These are phyloP conservation scores for Aphidoletes aphidimyza DNA, from an alignment of 2,888 invertebrate genomes.

Conservation along the genomic window DNA sequence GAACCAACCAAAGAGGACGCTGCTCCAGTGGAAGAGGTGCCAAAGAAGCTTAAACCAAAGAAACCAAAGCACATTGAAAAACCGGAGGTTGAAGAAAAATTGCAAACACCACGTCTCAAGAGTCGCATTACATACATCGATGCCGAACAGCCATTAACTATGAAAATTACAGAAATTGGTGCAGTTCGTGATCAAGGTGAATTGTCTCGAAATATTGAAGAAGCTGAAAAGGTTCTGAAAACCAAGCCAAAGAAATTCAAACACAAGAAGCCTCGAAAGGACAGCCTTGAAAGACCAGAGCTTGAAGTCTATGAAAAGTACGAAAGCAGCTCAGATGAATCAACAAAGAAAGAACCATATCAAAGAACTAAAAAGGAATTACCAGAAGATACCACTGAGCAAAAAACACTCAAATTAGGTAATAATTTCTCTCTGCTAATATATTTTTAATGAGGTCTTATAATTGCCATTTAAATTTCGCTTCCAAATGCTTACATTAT, in stretches of 20 bases:
- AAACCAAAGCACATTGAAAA: conserved; percentile 61
- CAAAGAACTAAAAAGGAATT: conserved; percentile 56
- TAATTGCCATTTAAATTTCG: no score
- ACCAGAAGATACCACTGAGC: conserved; percentile 54
- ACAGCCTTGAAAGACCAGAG: conserved; percentile 70
- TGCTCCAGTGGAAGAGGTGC: conserved; percentile 69
- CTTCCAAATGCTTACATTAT: no score
- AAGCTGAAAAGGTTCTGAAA: conserved; percentile 74
- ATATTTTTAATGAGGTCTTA: no score
- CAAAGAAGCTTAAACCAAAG: conserved; percentile 73
- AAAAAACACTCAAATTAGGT: conserved; percentile 62
- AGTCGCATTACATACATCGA: conserved; percentile 75
- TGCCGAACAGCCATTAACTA: conserved; percentile 71
- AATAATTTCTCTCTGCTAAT: conserved; percentile 61
- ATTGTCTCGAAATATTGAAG: conserved; percentile 77
- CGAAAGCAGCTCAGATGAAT: conserved; percentile 58
- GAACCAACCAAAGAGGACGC: conserved; percentile 73
- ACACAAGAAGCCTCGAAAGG: conserved; percentile 69
- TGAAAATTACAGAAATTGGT: conserved; percentile 69
- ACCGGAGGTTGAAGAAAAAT: conserved; percentile 68
- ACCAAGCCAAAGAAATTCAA: conserved; percentile 70
- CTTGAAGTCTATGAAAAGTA: conserved; percentile 60
- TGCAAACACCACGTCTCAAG: conserved; percentile 74
- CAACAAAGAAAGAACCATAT: conserved; percentile 50
- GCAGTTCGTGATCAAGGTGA: conserved; percentile 73